Evolutionary conservation across 2,113 vertebrate species (phyloP).

Genomic region (Petrocephalus microphthalmus): DNA sequence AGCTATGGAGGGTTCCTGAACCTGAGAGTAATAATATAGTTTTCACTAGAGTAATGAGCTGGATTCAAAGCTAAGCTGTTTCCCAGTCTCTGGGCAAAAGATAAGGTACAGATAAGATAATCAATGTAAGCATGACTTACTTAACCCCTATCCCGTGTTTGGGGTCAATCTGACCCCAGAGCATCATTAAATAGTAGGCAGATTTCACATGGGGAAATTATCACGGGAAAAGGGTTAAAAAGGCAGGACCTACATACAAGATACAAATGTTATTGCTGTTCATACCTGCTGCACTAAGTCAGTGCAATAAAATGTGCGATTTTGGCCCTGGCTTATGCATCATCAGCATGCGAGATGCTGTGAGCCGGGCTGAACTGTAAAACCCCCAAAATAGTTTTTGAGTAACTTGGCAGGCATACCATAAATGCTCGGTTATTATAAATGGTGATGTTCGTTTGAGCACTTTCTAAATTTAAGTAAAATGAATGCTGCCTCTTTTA

Average conservation of each 20-base stretch:
- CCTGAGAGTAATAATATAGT: not conserved
- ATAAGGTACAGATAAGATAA: conserved; percentile 11
- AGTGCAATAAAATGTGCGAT: not conserved
- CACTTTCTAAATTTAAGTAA: not conserved
- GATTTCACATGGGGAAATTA: too few relatives aligned
- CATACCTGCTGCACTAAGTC: too few relatives aligned
- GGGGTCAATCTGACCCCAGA: too few relatives aligned
- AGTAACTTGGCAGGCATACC: not conserved
- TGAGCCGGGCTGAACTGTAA: not conserved
- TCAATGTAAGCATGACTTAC: conserved; percentile 10
- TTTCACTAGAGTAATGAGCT: conserved; percentile 24
- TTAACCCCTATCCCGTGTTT: too few relatives aligned
- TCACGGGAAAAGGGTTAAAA: too few relatives aligned
- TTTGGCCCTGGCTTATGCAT: not conserved
- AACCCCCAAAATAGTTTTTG: not conserved
- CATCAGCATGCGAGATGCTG: not conserved
- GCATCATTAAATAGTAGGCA: too few relatives aligned
- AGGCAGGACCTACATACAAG: conserved; percentile 13
- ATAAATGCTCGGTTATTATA: not conserved
- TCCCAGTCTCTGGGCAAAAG: not conserved
- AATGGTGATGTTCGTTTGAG: not conserved
- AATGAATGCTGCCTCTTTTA: not conserved
- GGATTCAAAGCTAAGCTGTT: not conserved
- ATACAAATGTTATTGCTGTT: not conserved
- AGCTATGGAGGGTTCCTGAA: not conserved